phyloP scores from a whole-genome alignment of 1,140 invertebrate species.

The Bemisia tabaci region DNA sequence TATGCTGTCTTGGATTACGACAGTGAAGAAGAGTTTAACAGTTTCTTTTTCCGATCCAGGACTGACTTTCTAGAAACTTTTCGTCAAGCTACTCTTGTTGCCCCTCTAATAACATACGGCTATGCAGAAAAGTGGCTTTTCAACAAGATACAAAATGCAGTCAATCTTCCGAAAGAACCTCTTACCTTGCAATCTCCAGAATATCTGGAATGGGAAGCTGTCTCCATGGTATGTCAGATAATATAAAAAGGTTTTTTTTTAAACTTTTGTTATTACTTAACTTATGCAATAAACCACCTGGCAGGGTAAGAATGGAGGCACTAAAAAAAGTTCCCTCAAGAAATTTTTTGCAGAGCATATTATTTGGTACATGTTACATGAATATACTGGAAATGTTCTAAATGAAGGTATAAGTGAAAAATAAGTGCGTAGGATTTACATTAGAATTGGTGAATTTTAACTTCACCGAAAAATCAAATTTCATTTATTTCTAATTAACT shows the following conservation, averaged over 20 bases:
- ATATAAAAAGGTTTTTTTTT: neutral
- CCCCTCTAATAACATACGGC: slow-evolving; percentile 65
- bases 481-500: no score
- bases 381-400: no score
- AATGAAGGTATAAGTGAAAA: no score
- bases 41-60: slow-evolving; percentile 62
- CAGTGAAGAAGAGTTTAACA: slow-evolving; percentile 74
- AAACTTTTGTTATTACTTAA: slow-evolving; percentile 15
- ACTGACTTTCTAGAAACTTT: slow-evolving; percentile 65
- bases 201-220: slow-evolving; percentile 74
- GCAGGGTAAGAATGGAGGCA: no score
- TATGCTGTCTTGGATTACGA: slow-evolving; percentile 78
- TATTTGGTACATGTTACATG: no score
- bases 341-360: no score
- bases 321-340: no score
- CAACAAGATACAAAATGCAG: slow-evolving; percentile 41
- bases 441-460: no score
- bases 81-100: slow-evolving; percentile 55
- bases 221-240: slow-evolving; percentile 33
- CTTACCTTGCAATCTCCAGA: slow-evolving; percentile 42
- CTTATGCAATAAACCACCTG: no score
- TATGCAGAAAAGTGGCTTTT: slow-evolving; percentile 70
- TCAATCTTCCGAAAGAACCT: slow-evolving; percentile 32
- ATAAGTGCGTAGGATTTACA: no score
- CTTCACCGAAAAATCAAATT: no score